Evolutionary conservation across 53 echinoderm and acorn worm genomes (phyloP).

Genomic region (Echinometra lucunter): DNA sequence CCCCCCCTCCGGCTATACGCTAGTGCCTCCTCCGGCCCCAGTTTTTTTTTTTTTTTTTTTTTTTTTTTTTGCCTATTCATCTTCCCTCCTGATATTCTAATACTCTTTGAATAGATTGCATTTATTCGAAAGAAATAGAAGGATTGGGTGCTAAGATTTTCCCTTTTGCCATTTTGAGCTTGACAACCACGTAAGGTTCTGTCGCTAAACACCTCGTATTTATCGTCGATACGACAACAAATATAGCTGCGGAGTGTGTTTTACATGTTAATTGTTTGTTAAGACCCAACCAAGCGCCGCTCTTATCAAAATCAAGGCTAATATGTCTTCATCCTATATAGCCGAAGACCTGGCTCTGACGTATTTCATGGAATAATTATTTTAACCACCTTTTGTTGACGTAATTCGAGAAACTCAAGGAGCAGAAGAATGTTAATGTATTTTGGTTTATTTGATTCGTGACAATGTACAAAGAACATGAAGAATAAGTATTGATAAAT

Average conservation of each 20-base stretch:
- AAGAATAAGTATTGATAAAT: background rate
- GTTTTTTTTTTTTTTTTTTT: too few relatives aligned
- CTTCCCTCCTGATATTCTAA: background rate
- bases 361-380: constrained; percentile 6
- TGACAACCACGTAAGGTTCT: constrained; percentile 9
- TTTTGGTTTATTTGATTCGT: constrained; percentile 4
- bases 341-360: constrained; percentile 5
- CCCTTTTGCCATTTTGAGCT: background rate
- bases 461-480: background rate
- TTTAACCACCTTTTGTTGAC: background rate
- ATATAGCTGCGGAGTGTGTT: constrained; percentile 28
- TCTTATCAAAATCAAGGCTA: constrained; percentile 55
- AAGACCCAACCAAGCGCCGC: background rate
- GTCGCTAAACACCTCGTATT: constrained; percentile 6
- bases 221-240: constrained; percentile 14
- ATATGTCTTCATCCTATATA: background rate
- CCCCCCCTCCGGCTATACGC: too few relatives aligned
- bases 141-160: background rate
- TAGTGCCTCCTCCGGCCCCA: too few relatives aligned
- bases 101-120: too few relatives aligned
- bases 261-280: constrained; percentile 60
- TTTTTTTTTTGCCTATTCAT: background rate
- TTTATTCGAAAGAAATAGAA: background rate
- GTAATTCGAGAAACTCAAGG: background rate
- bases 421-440: constrained; percentile 11